Percentiles rank a stretch among this genome's conserved stretches.
Evolutionary conservation across 2,888 invertebrate species (phyloP).

Genomic region (Pandemis cinnamomeana): DNA sequence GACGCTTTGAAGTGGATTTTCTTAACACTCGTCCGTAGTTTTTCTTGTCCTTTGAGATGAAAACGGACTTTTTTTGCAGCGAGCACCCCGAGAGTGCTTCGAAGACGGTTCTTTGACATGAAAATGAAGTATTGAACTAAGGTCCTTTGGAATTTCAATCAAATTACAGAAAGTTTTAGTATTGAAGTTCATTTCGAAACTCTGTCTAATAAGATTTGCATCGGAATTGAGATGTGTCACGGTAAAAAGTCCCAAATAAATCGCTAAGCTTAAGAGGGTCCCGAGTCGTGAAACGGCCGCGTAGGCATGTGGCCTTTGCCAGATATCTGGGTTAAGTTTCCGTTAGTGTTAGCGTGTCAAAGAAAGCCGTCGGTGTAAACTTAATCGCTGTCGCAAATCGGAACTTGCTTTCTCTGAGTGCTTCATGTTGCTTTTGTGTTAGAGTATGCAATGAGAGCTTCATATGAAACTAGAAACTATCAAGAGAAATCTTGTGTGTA

Average conservation of each 20-base stretch:
- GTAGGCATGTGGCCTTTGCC: conserved; percentile 41
- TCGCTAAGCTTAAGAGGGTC: conserved; percentile 21
- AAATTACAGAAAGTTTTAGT: conserved; percentile 22
- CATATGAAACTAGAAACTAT: conserved; percentile 69
- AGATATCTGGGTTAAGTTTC: conserved; percentile 53
- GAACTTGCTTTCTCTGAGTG: conserved; percentile 60
- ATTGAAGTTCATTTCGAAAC: conserved; percentile 7
- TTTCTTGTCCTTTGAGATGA: conserved; percentile 70
- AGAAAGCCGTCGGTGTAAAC: conserved; percentile 48
- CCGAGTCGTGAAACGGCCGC: conserved; percentile 18
- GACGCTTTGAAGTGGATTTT: conserved; percentile 74
- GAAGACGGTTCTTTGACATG: conserved; percentile 54
- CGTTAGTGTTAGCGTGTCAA: conserved; percentile 48
- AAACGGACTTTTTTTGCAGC: conserved; percentile 56
- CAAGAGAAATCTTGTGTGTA: conserved; percentile 73
- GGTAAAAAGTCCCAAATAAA: conserved; percentile 6
- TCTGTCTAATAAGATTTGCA: conserved; percentile 36
- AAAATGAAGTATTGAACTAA: conserved; percentile 48
- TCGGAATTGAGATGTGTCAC: conserved; percentile 17
- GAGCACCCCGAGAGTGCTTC: conserved; percentile 45
- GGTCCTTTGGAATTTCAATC: conserved; percentile 27
- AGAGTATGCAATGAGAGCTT: conserved; percentile 60
- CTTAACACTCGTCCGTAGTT: conserved; percentile 65
- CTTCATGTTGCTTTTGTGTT: conserved; percentile 43
- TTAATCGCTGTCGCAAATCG: conserved; percentile 49